phyloP scores from a whole-genome alignment of 2,888 invertebrate species.

The Eustalomyia histrio region DNA sequence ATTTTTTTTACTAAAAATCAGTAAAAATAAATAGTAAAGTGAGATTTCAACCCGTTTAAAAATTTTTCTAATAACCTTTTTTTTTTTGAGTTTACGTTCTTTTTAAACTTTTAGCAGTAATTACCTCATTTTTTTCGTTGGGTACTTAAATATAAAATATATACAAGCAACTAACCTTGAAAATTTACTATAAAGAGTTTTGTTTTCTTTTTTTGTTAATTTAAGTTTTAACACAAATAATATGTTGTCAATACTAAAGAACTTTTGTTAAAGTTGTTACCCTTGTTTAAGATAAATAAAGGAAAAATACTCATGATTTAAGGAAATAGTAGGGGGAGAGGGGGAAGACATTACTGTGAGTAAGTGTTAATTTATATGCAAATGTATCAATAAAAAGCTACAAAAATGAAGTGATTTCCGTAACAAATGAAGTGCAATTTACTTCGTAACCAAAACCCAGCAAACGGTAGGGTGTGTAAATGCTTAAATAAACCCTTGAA shows the following conservation, averaged over 20 bases:
- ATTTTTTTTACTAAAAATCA: too few species aligned
- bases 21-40: too few species aligned
- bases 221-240: not conserved
- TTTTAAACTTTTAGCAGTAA: too few species aligned
- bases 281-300: not conserved
- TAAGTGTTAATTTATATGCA: conserved; percentile 4
- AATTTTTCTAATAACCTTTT: too few species aligned
- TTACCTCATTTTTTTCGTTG: too few species aligned
- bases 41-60: too few species aligned
- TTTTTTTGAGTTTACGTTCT: too few species aligned
- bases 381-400: conserved; percentile 3
- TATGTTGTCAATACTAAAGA: not conserved
- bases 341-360: not conserved
- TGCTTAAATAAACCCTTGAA: not conserved
- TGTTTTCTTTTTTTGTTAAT: not conserved
- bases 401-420: conserved; percentile 22
- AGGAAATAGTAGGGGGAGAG: too few species aligned
- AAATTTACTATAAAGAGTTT: not conserved
- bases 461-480: conserved; percentile 41
- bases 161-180: not conserved
- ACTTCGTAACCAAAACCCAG: not conserved
- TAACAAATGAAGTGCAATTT: conserved; percentile 60
- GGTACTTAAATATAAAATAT: not conserved
- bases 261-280: not conserved
- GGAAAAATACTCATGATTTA: not conserved